Evolutionary conservation across 2,113 vertebrate genomes (phyloP).

Genomic region (Probosciger aterrimus): DNA sequence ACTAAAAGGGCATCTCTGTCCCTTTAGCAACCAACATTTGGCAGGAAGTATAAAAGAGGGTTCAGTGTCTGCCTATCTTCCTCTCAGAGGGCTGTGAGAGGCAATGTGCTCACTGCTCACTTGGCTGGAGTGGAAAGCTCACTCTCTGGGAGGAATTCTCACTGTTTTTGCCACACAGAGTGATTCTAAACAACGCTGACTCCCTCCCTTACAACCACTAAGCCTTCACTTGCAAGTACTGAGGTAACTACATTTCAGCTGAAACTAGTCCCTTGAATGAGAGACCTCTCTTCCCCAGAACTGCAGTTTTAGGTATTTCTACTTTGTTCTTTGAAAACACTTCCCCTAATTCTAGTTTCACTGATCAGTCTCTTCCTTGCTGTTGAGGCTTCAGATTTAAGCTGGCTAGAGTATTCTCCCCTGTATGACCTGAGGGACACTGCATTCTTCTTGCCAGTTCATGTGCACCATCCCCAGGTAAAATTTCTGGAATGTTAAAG

Average conservation of each 20-base stretch:
- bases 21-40: not conserved
- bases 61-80: not conserved
- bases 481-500: not conserved
- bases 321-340: not conserved
- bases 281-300: not conserved
- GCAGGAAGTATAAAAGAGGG: not conserved
- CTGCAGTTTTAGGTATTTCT: not conserved
- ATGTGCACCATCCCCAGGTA: not conserved
- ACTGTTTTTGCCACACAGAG: not conserved
- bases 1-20: not conserved
- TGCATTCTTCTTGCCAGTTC: not conserved
- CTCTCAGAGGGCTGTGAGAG: accelerated
- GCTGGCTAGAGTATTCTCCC: not conserved
- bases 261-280: not conserved
- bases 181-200: not conserved
- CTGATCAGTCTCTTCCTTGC: not conserved
- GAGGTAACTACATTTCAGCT: not conserved
- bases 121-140: not conserved
- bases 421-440: not conserved
- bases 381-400: not conserved
- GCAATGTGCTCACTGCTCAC: not conserved
- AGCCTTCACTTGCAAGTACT: not conserved
- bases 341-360: not conserved
- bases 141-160: not conserved
- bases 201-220: not conserved